Evolutionary conservation across 92 coral and sea anemone species (phyloP).

Genomic region (Meandrina meandrites): DNA sequence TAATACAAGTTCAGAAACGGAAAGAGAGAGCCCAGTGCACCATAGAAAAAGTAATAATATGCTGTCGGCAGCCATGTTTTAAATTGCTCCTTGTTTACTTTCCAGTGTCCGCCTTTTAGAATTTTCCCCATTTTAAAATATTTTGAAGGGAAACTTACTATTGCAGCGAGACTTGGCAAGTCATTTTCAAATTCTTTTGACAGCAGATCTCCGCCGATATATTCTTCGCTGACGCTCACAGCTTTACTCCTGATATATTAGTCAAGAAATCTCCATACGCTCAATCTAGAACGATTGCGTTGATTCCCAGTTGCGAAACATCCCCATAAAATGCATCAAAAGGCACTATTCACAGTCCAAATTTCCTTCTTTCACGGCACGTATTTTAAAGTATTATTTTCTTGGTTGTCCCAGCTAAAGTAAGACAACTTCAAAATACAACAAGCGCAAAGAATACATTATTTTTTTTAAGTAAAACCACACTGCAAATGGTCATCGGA

Average conservation of each 20-base stretch:
- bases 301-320: neutral
- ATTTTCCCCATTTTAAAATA: constrained; percentile 43
- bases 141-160: neutral
- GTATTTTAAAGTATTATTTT: neutral
- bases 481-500: neutral
- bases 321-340: neutral
- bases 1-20: constrained; percentile 81
- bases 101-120: constrained; percentile 67
- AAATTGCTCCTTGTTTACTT: constrained; percentile 59
- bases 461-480: neutral
- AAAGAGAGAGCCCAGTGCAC: constrained; percentile 80
- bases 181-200: neutral
- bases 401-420: neutral
- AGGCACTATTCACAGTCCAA: neutral
- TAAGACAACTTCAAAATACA: neutral
- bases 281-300: neutral
- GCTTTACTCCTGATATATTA: neutral
- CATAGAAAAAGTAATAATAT: constrained; percentile 81
- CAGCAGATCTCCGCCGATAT: neutral
- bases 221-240: neutral
- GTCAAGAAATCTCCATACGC: neutral
- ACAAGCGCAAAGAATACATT: neutral
- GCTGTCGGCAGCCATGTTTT: constrained; percentile 72
- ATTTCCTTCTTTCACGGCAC: neutral
- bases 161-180: neutral